Base-by-base conservation (phyloP, 2,797 vertebrate genomes). In the Ctenopoma kingsleyae region DNA sequence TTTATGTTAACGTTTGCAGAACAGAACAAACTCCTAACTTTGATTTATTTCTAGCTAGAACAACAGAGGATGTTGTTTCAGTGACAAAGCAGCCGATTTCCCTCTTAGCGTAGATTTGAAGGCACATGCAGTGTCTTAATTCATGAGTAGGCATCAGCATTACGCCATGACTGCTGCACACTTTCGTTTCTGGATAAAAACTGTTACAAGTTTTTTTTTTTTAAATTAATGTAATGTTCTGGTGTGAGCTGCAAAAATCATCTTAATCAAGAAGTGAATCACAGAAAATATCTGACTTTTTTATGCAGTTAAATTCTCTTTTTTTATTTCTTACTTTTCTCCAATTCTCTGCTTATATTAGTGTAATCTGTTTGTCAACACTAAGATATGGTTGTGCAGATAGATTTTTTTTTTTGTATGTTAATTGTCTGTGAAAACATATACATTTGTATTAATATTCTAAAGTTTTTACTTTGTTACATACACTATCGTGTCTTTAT, bases 381-480 rank as follows among this genome's bases (percentile, higher is more conserved):
- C 82, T 79, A 61, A 82, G 32, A 80, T 68, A 67, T 75, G 49
- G 48, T 89, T 77, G 84, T 87, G 59, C 85, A 82, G 63, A 76
- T 81, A 69, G 59, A 51, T 36, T 83, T 71, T 66, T 71, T 66
- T 75, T 74, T 78, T 70, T 73, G 40, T 67, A 59, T 74, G 60
- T 80, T 63, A 73, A 27, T 65, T 74, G 67, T 81, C 48, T 80
- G 67, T 86, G 71, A 80, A 84, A 84, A 61, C 49, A 52, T 57
- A 57, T 78, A 67, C 71, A 58, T 84, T 86, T 84, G 88, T 95
- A 92, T 94, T 93, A 92, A 90, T 94, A 90, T 92, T 95, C 91
- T 93, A 77, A 88, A 88, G 89, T 93, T 94, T 95, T 93, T 90
- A 87, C 91, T 91, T 91, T 89, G 85, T 92, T 96, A 84, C 69